Conservation (phyloP, 2,113 vertebrate species). For the Theropithecus gelada region DNA sequence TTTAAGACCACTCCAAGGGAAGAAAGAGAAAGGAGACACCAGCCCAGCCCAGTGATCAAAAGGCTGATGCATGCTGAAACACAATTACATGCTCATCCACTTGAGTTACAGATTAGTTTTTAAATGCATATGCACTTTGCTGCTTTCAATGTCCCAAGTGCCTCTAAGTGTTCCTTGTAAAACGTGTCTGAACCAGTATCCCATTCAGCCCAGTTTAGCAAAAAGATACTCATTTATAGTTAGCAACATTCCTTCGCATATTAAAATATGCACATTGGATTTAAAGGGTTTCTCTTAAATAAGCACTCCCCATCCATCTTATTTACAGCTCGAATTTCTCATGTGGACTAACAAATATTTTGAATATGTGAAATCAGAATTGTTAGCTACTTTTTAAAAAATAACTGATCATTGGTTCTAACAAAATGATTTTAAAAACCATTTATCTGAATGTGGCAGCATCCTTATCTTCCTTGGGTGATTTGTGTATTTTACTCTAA, state of each 20-base stretch:
- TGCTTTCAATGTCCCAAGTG: not conserved
- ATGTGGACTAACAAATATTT: not conserved
- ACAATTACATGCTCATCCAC: not conserved
- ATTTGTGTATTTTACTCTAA: not conserved
- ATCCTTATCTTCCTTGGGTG: not conserved
- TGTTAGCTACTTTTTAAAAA: not conserved
- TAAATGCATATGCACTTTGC: not conserved
- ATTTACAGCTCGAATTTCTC: not conserved
- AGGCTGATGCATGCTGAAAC: not conserved
- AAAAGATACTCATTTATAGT: not conserved
- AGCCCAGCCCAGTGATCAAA: constrained; percentile 5
- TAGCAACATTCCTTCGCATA: not conserved
- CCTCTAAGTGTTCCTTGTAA: not conserved
- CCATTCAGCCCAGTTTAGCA: not conserved
- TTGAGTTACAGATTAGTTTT: not conserved
- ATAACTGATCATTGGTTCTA: not conserved
- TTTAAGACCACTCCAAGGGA: not conserved
- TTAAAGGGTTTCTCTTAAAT: not conserved
- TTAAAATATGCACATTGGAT: not conserved
- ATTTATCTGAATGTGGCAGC: not conserved
- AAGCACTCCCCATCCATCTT: not conserved
- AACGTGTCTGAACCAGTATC: not conserved
- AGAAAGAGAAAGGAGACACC: not conserved
- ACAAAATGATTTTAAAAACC: not conserved
- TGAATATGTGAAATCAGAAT: not conserved